Evolutionary conservation across 2,113 vertebrate species (phyloP).

Genomic region (Cinclus cinclus): DNA sequence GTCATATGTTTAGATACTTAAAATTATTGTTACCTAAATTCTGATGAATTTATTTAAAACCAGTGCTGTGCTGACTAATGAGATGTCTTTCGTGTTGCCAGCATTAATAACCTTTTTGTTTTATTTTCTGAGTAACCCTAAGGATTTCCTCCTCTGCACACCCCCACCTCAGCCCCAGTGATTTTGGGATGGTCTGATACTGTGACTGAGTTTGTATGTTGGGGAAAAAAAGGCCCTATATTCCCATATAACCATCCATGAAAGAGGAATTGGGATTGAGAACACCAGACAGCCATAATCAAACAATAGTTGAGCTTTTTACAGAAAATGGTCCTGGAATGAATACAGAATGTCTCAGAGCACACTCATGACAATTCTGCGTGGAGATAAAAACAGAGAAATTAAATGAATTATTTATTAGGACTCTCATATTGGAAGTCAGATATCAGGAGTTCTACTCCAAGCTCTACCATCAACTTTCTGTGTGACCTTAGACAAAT

Average conservation of each 20-base stretch:
- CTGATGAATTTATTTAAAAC: background rate
- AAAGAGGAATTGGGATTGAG: background rate
- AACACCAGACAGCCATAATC: background rate
- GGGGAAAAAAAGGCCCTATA: background rate
- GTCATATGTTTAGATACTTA: background rate
- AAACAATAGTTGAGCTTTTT: background rate
- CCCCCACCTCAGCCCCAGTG: background rate
- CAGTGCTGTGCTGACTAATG: background rate
- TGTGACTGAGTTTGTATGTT: background rate
- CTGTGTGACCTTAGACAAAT: background rate
- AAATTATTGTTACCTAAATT: background rate
- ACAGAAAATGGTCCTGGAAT: background rate
- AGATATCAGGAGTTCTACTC: background rate
- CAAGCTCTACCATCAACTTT: background rate
- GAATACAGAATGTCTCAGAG: background rate
- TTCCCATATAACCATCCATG: background rate
- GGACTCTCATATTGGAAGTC: background rate
- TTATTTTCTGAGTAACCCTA: background rate
- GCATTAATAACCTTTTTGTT: background rate
- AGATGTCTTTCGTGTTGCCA: background rate
- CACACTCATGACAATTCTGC: background rate
- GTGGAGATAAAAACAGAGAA: conserved; percentile 39
- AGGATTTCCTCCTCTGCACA: background rate
- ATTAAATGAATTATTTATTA: conserved; percentile 59
- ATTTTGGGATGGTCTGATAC: background rate